A percentile compares a stretch with the other conserved stretches of the same genome.
Evolutionary conservation across 1,140 invertebrate species (phyloP).

Genomic region (Holotrichia oblita): DNA sequence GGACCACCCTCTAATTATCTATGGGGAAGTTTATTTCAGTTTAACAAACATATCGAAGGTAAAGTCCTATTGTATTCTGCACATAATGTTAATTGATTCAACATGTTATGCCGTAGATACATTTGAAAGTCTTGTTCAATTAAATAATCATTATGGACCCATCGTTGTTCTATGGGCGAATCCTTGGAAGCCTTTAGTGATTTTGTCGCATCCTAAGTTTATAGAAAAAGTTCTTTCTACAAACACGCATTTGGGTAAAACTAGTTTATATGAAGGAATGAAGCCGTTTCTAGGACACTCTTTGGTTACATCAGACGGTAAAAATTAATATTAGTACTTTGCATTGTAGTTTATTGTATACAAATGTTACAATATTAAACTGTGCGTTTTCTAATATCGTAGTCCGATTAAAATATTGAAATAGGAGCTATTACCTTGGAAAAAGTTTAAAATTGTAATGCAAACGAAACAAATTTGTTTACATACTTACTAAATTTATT

Average conservation of each 20-base stretch:
- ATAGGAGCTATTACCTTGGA: too few relatives aligned
- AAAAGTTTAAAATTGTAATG: too few relatives aligned
- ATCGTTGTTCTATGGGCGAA: conserved; percentile 1
- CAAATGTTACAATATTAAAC: too few relatives aligned
- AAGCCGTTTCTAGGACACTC: background rate
- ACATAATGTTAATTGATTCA: background rate
- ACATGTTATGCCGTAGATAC: background rate
- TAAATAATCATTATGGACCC: conserved; percentile 19
- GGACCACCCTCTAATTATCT: conserved; percentile 2
- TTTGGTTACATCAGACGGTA: conserved; percentile 20
- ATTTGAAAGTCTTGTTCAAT: conserved; percentile 20
- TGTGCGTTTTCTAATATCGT: too few relatives aligned
- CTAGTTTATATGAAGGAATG: background rate
- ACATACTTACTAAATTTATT: too few relatives aligned
- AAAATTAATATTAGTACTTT: background rate
- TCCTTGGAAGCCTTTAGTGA: background rate
- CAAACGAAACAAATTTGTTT: too few relatives aligned
- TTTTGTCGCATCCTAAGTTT: background rate
- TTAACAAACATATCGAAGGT: conserved; percentile 20
- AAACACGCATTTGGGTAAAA: conserved; percentile 7
- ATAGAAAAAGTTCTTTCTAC: conserved; percentile 12
- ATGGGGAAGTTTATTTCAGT: conserved; percentile 10
- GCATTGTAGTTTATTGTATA: too few relatives aligned
- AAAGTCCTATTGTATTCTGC: background rate
- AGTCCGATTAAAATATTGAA: too few relatives aligned